A percentile compares a stretch with the other conserved stretches of the same genome.
Evolutionary conservation across 2,113 vertebrate species (phyloP).

Genomic region (Hemiscyllium ocellatum): DNA sequence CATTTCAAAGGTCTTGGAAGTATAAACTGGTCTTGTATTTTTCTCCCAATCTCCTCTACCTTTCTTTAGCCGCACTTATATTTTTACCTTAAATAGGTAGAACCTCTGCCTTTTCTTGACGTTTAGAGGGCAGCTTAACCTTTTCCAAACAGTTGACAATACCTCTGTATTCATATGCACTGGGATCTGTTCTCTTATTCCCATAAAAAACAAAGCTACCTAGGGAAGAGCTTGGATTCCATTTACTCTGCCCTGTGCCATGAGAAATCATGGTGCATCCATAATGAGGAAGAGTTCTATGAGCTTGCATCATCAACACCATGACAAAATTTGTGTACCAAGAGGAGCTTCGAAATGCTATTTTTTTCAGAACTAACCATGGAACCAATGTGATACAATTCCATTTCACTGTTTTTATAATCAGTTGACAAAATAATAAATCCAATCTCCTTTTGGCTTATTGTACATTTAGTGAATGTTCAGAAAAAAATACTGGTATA

Average conservation of each 20-base stretch:
- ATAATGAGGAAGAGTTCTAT: too few relatives aligned
- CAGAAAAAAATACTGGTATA: not conserved
- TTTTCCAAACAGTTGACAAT: not conserved
- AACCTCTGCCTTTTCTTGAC: not conserved
- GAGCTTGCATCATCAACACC: not conserved
- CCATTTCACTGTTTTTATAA: not conserved
- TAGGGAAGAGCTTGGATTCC: not conserved
- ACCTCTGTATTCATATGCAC: not conserved
- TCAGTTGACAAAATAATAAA: not conserved
- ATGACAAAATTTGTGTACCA: not conserved
- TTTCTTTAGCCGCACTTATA: not conserved
- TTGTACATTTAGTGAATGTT: not conserved
- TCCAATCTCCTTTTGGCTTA: not conserved
- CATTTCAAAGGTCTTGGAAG: not conserved
- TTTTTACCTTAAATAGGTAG: not conserved
- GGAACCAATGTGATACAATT: not conserved
- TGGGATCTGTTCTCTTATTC: not conserved
- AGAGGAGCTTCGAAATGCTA: not conserved
- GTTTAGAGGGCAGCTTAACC: not conserved
- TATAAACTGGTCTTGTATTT: not conserved
- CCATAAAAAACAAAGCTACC: not conserved
- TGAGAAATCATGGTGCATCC: not conserved
- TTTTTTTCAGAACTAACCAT: not conserved
- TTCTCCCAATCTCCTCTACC: not conserved
- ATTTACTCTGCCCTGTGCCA: not conserved